Base-by-base conservation (phyloP, 2,797 vertebrate genomes). In the Moxostoma hubbsi region DNA sequence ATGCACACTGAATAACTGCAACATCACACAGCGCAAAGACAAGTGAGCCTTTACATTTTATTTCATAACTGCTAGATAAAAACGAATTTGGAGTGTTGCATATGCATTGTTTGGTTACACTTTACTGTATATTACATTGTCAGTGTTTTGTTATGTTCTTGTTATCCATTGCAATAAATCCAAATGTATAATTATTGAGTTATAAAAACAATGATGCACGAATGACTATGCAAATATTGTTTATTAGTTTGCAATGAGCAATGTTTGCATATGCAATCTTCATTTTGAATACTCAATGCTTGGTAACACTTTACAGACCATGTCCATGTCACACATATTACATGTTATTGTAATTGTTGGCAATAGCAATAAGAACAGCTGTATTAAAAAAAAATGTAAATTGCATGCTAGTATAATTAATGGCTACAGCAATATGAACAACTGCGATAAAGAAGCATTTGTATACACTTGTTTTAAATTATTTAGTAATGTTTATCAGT, bases 11-110 rank as follows among this genome's bases (percentile, higher is more conserved):
- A 51, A 9, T 8, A 6, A 61, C 72, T 43, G 50, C 73, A 68
- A 36, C 64, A 68, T 47, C 64, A 63, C 5, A 51, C 9, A 16
- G 5, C 7, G 5, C 12, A 55, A 45, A 55, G 7, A 13, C 63
- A 51, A 65, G 75, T 77, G 65, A 77, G 75, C 9, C 3, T 76
- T 66, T 43, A 16, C 7, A 9, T 55, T 47, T 9, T 8, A 11
- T 7, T 46, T 18, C 2, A 13, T 8, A 16, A 13, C 73, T 75
- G 73, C 61, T 46, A 50, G 50, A 18, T 9, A 7, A 45, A 51
- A 16, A 6, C 15, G 1, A 5, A 5, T 5, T 1, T 18, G 24
- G 53, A 11, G 6, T 62, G 46, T 7, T 36, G 54, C 11, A 8
- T 5, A 16, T 46, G 54, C 10, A 9, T 2, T 18, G 54, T 24